Evolutionary conservation across 2,888 invertebrate genomes (phyloP), one percentile per base, ranked within the genome.

Genomic region (Eristalis tenax): DNA sequence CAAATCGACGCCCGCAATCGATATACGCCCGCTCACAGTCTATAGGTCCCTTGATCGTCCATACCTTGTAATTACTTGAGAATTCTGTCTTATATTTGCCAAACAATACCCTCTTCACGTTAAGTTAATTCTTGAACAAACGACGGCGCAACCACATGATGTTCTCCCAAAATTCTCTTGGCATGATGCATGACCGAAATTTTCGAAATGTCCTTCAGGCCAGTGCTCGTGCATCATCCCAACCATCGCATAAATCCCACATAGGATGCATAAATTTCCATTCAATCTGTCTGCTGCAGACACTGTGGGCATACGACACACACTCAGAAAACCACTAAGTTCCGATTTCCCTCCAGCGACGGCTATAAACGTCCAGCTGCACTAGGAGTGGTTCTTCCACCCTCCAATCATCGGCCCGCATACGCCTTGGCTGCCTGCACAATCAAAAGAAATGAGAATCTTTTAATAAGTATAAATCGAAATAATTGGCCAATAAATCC

Each of bases 401-500:
- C 59, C 75, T 4, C 26, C 70, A 70, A 35, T 61, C 70, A 70
- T 26, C n/a, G 22, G 6, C 11, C 38, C 61, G 71, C 70, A 81
- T 64, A 82, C 74, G 86, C 82, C 74, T 75, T 75, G 61, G 18
- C 43, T 40, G n/a, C 35, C 38, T 22, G 63, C 61, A 38, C 38
- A 26, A 8, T 26, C 28, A 64, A 75, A 80, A 68, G 23, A 50
- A n/a, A 18, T 50, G 50, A 50, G 8, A 70, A 65, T 32, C 22
- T 38, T 15, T 32, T 35, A n/a, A 28, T 38, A 22, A 64, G 69
- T 43, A 87, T 87, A 87, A 87, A 83, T 87, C 87, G 71, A 50
- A 69, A 83, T 87, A 80, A 87, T 87, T 87, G 83, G 78, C 35
- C 83, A 71, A 87, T 87, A 87, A 87, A 87, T 87, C 75, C 43